Evolutionary conservation across 2,888 invertebrate genomes (phyloP).

Genomic region (Eilema caniola): DNA sequence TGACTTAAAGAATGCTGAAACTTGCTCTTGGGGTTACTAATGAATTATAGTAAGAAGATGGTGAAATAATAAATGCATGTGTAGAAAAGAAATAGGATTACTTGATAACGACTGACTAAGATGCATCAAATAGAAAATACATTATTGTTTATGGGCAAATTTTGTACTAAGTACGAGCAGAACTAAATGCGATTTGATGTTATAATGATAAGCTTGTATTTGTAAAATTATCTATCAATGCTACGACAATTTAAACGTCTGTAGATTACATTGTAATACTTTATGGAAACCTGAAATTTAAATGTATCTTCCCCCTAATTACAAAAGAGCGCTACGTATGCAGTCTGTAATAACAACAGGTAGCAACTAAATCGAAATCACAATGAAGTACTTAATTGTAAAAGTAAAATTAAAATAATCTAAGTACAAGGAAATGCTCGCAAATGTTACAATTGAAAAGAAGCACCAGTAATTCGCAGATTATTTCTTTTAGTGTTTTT

Average conservation of each 20-base stretch:
- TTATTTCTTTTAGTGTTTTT: not conserved
- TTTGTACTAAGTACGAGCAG: too few relatives aligned
- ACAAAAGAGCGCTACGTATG: not conserved
- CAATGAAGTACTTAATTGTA: not conserved
- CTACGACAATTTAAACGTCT: too few relatives aligned
- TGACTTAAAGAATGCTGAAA: not conserved
- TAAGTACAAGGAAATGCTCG: not conserved
- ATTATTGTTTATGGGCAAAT: too few relatives aligned
- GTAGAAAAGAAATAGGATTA: not conserved
- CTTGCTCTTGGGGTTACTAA: too few relatives aligned
- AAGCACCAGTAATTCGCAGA: not conserved
- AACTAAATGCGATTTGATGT: too few relatives aligned
- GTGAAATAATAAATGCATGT: too few relatives aligned
- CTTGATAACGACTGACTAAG: not conserved
- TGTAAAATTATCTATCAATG: too few relatives aligned
- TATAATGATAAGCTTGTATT: too few relatives aligned
- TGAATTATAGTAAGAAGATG: too few relatives aligned
- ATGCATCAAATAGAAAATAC: not conserved
- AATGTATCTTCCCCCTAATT: not conserved
- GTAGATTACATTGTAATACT: too few relatives aligned
- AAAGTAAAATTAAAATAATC: conserved; percentile 3
- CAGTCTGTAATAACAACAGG: not conserved
- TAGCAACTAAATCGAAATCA: not conserved
- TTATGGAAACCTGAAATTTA: not conserved
- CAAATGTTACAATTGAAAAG: not conserved